These are phyloP conservation scores for Henicopernis longicauda DNA, from an alignment of 2,113 vertebrate genomes.

Conservation along the genomic window DNA sequence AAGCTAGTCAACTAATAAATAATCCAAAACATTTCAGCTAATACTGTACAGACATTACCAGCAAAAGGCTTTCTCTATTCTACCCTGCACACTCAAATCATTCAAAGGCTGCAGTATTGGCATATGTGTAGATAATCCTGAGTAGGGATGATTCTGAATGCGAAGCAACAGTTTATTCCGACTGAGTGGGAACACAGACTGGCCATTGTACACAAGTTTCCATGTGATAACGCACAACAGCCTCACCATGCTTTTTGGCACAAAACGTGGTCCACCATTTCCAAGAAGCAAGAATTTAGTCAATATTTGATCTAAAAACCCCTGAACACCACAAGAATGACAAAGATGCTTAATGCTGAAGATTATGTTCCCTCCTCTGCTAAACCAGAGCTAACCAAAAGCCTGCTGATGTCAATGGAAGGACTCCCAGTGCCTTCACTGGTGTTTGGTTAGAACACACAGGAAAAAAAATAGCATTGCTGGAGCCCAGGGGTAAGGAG, in stretches of 20 bases:
- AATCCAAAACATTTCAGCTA: background rate
- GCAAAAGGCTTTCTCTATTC: background rate
- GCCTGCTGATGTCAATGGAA: background rate
- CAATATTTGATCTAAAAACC: background rate
- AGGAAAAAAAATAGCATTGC: background rate
- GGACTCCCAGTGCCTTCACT: background rate
- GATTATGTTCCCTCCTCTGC: background rate
- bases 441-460: background rate
- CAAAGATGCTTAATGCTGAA: background rate
- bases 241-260: background rate
- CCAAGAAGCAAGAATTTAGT: background rate
- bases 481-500: background rate
- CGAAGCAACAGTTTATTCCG: background rate
- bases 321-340: background rate
- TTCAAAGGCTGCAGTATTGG: background rate
- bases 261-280: rapidly evolving
- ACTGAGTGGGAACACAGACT: background rate
- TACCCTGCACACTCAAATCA: background rate
- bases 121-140: background rate
- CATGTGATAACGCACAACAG: background rate
- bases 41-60: background rate
- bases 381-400: background rate
- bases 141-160: background rate
- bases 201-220: background rate
- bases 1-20: background rate